Percentiles rank a stretch among this genome's conserved stretches.
Evolutionary conservation across 2,113 vertebrate species (phyloP).

Genomic region (Reinhardtius hippoglossoides): DNA sequence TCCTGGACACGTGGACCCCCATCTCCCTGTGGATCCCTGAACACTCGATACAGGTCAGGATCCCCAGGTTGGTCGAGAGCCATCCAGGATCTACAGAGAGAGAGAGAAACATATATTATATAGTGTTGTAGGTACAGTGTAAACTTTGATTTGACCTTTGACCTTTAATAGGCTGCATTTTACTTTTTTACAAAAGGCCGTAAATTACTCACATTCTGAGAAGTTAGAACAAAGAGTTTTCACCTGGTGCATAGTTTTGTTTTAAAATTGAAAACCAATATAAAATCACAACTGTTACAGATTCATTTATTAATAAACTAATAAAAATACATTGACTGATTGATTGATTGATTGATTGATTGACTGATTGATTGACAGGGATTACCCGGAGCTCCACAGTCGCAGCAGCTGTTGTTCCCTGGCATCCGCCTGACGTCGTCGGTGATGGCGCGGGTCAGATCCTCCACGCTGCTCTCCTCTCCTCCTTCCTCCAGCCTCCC

Average conservation of each 20-base stretch:
- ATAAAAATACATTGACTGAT: not conserved
- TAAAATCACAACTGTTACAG: too few species aligned
- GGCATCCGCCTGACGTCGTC: conserved; percentile 71
- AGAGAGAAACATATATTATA: not conserved
- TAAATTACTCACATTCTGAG: too few species aligned
- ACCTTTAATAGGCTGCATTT: too few species aligned
- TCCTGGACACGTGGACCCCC: conserved; percentile 73
- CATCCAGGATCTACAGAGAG: conserved; percentile 63
- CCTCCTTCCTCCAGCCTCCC: conserved; percentile 18
- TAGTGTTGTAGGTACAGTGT: too few species aligned
- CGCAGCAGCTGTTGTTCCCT: conserved; percentile 72
- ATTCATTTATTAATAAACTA: too few species aligned
- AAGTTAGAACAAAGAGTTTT: too few species aligned
- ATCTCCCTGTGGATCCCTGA: conserved; percentile 75
- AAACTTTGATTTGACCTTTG: too few species aligned
- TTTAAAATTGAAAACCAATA: too few species aligned
- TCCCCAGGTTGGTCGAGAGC: conserved; percentile 70
- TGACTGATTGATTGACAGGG: not conserved
- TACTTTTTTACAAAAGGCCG: too few species aligned
- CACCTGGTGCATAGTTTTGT: too few species aligned
- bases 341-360: too few species aligned
- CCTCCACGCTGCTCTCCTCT: conserved; percentile 65
- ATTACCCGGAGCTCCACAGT: conserved; percentile 72
- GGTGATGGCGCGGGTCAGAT: conserved; percentile 73
- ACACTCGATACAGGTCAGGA: conserved; percentile 75